Percentiles rank a stretch among this genome's conserved stretches.
phyloP scores from a whole-genome alignment of 2,888 invertebrate species.

The Elegia similella region DNA sequence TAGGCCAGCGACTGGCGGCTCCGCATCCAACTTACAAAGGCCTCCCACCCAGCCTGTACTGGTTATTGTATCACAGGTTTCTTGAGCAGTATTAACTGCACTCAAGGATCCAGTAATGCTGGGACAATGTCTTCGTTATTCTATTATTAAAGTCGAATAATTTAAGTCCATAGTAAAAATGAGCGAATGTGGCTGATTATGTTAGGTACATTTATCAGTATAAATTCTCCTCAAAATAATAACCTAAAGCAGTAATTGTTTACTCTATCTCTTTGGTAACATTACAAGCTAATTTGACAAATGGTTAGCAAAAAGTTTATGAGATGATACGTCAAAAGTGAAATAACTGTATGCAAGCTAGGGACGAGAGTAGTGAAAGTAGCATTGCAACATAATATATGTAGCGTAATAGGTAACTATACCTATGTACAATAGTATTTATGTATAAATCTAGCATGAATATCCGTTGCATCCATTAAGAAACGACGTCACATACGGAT shows the following conservation, averaged over 20 bases:
- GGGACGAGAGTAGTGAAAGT: not conserved
- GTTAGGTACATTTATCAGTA: too few relatives aligned
- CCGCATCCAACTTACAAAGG: not conserved
- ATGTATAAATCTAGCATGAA: too few relatives aligned
- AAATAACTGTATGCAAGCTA: not conserved
- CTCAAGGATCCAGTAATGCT: not conserved
- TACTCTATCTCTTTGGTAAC: too few relatives aligned
- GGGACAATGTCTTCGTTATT: not conserved
- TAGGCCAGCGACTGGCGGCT: slow-evolving; percentile 28
- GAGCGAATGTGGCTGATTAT: not conserved
- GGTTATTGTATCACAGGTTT: not conserved
- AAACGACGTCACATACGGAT: not conserved
- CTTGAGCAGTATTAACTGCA: not conserved
- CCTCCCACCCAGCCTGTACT: not conserved
- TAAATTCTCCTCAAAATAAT: too few relatives aligned
- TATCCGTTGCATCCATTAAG: not conserved
- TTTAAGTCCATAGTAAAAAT: not conserved
- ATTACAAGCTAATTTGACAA: slow-evolving; percentile 4
- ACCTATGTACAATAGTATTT: too few relatives aligned
- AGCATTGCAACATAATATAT: not conserved
- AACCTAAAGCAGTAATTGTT: too few relatives aligned
- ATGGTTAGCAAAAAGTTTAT: not conserved
- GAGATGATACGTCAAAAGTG: not conserved
- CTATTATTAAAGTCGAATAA: not conserved
- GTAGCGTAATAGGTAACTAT: too few relatives aligned